Evolutionary conservation across 1,140 invertebrate genomes (phyloP).

Genomic region (Neotoxoptera formosana): DNA sequence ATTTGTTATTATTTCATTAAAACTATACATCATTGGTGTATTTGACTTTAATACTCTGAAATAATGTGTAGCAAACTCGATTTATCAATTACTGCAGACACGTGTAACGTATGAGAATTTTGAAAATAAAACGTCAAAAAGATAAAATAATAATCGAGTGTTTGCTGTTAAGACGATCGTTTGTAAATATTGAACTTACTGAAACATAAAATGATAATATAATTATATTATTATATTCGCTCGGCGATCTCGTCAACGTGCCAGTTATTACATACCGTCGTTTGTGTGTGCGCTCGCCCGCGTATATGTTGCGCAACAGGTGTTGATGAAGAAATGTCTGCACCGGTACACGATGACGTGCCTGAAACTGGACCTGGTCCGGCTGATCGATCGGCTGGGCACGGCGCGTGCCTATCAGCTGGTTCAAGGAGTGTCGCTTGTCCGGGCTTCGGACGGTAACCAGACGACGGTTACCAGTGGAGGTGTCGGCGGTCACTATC

Average conservation of each 20-base stretch:
- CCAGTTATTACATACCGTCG: conserved; percentile 8
- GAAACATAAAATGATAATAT: neutral
- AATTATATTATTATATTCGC: neutral
- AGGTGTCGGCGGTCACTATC: neutral
- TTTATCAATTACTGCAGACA: neutral
- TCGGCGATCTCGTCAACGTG: neutral
- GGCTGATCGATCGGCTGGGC: conserved; percentile 76
- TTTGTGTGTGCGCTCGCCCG: neutral
- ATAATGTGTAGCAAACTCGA: neutral
- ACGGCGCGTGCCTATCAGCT: conserved; percentile 70
- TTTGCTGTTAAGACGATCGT: neutral
- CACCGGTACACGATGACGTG: conserved; percentile 78
- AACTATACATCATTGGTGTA: too few species aligned
- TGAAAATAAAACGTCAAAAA: neutral
- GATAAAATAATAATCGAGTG: neutral
- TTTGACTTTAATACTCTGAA: too few species aligned
- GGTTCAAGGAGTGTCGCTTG: conserved; percentile 65
- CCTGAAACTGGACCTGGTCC: conserved; percentile 80
- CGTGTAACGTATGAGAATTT: neutral
- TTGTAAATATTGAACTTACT: neutral
- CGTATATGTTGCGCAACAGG: conserved; percentile 57
- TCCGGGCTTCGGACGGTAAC: neutral
- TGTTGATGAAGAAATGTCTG: conserved; percentile 65
- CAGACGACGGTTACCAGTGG: neutral
- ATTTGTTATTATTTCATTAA: too few species aligned